Evolutionary conservation across 2,888 invertebrate genomes (phyloP), one percentile per base, ranked within the genome.

Genomic region (Microchrysa polita): DNA sequence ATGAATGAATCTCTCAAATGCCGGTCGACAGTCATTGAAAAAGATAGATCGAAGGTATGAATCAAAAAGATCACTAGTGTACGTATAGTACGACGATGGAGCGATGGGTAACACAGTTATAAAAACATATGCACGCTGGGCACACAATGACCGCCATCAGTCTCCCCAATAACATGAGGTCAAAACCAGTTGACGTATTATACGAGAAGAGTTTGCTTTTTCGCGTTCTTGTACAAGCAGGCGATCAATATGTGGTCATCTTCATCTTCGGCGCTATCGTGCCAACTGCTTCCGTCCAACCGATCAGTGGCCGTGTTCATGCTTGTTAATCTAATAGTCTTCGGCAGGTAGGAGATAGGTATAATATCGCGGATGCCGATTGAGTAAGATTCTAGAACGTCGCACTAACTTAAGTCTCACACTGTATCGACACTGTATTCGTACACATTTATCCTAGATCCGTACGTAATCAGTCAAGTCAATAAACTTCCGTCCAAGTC

Each of bases 391-490:
- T 53, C 20, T 14, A 14, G 12, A 12, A n/a, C 34, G 40, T 55
- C n/a, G n/a, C 18, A n/a, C 57, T 18, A 34, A 69, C 40, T 27
- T 5, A 57, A 69, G 69, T 20, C 48, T 48, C 48, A n/a, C 48
- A n/a, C 48, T 48, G 12, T 2, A 48, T n/a, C 57, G 40, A n/a
- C n/a, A n/a, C n/a, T n/a, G n/a, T n/a, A n/a, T n/a, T n/a, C n/a
- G n/a, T 20, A 57, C 55, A 42, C 40, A 69, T 48, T 48, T 40
- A 69, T 42, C 55, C 69, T 55, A 69, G n/a, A n/a, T 69, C 69
- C 69, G 69, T 57, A 18, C 69, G 69, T 69, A 69, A 69, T 69
- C 69, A 69, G 55, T 69, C 69, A 69, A 69, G 69, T 69, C 69
- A 69, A 69, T 69, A 69, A 69, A 69, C 69, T 69, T 69, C 69